Evolutionary conservation across 2,888 invertebrate species (phyloP).

Genomic region (Eulithis testata): DNA sequence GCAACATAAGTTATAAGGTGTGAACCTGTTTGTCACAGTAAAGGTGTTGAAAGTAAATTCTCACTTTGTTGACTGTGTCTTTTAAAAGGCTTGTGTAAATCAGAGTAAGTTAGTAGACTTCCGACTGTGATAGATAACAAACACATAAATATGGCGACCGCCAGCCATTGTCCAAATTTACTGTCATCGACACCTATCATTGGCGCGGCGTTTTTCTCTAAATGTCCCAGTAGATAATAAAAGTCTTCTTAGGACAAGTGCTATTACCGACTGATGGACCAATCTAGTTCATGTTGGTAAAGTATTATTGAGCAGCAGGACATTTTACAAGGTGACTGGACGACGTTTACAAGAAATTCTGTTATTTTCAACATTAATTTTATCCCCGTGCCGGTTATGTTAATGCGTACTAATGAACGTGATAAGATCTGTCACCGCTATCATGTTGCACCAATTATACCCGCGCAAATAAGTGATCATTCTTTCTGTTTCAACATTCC

Average conservation of each 20-base stretch:
- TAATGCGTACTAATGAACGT: constrained; percentile 49
- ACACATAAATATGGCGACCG: constrained; percentile 75
- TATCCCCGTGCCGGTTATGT: constrained; percentile 45
- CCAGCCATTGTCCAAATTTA: constrained; percentile 74
- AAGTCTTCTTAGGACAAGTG: constrained; percentile 4
- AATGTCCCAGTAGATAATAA: constrained; percentile 34
- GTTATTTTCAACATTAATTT: constrained; percentile 41
- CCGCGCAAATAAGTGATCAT: constrained; percentile 44
- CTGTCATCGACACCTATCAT: constrained; percentile 61
- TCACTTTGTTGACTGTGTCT: constrained; percentile 67
- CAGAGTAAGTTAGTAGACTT: constrained; percentile 71
- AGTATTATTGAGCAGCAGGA: constrained; percentile 21
- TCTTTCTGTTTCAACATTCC: constrained; percentile 45
- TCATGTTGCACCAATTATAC: constrained; percentile 47
- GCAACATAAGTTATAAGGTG: constrained; percentile 41
- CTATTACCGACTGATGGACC: constrained; percentile 13
- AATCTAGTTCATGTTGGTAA: constrained; percentile 18
- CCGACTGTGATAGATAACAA: constrained; percentile 77
- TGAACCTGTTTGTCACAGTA: constrained; percentile 55
- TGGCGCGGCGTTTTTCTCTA: constrained; percentile 47
- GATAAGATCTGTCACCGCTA: constrained; percentile 48
- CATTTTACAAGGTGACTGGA: constrained; percentile 25
- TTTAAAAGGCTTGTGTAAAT: constrained; percentile 67
- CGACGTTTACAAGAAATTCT: constrained; percentile 37
- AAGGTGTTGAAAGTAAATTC: constrained; percentile 67